These are phyloP conservation scores for Tinea trinotella DNA, from an alignment of 2,888 invertebrate genomes.

Conservation along the genomic window DNA sequence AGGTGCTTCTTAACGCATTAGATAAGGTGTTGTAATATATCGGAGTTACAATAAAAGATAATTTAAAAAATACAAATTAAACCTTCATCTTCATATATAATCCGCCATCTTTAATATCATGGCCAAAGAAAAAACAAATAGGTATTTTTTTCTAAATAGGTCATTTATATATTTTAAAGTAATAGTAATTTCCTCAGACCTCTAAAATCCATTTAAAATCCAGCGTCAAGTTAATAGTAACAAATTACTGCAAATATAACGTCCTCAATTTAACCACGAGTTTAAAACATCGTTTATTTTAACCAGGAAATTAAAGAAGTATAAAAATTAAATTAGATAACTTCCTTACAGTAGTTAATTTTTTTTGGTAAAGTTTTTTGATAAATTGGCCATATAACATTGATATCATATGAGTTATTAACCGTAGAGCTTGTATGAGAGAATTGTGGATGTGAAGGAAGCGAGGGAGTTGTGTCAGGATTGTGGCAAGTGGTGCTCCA, in stretches of 20 bases:
- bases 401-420: not conserved
- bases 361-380: not conserved
- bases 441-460: no score
- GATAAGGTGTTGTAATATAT: no score
- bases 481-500: no score
- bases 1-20: no score
- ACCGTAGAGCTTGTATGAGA: no score
- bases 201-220: not conserved
- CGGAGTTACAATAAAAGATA: no score
- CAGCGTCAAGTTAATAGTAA: not conserved
- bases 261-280: no score
- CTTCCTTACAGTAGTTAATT: not conserved
- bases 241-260: not conserved
- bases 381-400: not conserved
- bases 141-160: not conserved
- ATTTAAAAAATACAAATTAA: no score
- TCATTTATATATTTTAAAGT: not conserved
- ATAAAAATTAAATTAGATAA: not conserved
- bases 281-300: not conserved
- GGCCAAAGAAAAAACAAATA: constrained; percentile 1
- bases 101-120: not conserved
- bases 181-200: constrained; percentile 5
- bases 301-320: constrained; percentile 10
- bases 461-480: no score
- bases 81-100: not conserved